Base-by-base conservation (phyloP, 2,888 invertebrate species). In the Erpobdella octoculata region DNA sequence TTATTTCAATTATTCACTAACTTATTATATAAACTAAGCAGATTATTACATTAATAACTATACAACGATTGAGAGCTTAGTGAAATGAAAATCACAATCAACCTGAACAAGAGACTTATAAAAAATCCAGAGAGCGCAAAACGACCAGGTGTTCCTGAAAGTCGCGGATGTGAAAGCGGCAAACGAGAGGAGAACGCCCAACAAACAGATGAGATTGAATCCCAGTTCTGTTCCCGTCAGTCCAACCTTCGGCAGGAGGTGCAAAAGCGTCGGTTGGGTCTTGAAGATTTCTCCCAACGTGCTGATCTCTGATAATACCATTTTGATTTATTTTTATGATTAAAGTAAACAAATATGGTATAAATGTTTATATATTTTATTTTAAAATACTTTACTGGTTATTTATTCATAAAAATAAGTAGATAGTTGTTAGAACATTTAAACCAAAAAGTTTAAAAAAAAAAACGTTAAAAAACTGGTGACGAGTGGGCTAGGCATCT, bases 151-250 rank as follows among this genome's bases (percentile, higher is more conserved):
- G 73, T 82, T 81, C 65, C 84, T 78, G 71, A 79, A 75, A 62
- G 76, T 71, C 72, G 76, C 78, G 85, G 86, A 79, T 18, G 80
- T 75, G 69, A 80, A 77, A 86, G 89, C 88, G 46, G 87, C 84
- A 79, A 89, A 88, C 12, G 90, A 87, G n/a, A 90, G 79, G 65
- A 87, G 77, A 28, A 87, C 85, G 73, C 90, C 90, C 37, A 86
- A 76, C 12, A 90, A 79, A 62, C 89, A 86, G 64, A 89, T 77
- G 35, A 89, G 82, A 82, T 90, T 90, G 83, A 90, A 85, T 80
- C 88, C 88, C 75, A 88, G 87, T 77, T 88, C 87, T 0, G 86
- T 85, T 77, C 88, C 87, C 15, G 15, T 66, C 31, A 90, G 81
- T 12, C 89, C 89, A 53, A 90, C 79, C 76, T 86, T 86, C 9